phyloP scores from a whole-genome alignment of 2,113 vertebrate genomes.

The Carassius gibelio region DNA sequence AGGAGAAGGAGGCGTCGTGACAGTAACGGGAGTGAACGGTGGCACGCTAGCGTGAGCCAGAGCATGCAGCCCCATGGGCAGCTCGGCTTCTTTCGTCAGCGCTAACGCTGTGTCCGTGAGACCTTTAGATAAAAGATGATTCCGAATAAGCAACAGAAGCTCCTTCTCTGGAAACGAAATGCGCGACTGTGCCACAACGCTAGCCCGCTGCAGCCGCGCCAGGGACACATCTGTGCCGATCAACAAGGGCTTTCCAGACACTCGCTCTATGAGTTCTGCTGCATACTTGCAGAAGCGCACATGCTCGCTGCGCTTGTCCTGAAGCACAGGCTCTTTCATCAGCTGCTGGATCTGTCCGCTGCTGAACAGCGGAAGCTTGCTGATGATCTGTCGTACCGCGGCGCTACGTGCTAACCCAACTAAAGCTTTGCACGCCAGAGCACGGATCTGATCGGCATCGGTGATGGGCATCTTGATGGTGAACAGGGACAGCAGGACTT shows the following conservation, averaged over 20 bases:
- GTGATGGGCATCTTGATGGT: slow-evolving; percentile 98
- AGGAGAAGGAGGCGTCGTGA: slow-evolving; percentile 77
- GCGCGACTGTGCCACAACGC: slow-evolving; percentile 96
- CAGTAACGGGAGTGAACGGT: slow-evolving; percentile 78
- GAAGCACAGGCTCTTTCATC: slow-evolving; percentile 97
- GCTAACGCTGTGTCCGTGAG: slow-evolving; percentile 86
- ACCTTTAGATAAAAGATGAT: slow-evolving; percentile 96
- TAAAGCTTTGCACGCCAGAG: slow-evolving; percentile 91
- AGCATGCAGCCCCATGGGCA: slow-evolving; percentile 89
- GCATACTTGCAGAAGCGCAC: slow-evolving; percentile 98
- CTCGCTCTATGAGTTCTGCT: slow-evolving; percentile 92
- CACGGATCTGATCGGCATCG: slow-evolving; percentile 95
- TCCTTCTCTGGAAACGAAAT: slow-evolving; percentile 97
- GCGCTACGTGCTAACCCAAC: slow-evolving; percentile 92
- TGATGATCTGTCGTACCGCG: slow-evolving; percentile 95
- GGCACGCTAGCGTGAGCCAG: slow-evolving; percentile 73
- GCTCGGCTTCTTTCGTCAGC: slow-evolving; percentile 92
- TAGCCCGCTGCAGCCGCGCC: slow-evolving; percentile 92
- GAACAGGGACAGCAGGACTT: slow-evolving; percentile 92
- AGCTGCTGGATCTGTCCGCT: slow-evolving; percentile 98
- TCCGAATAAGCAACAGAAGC: slow-evolving; percentile 90
- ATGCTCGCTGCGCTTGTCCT: slow-evolving; percentile 97
- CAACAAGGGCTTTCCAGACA: slow-evolving; percentile 92
- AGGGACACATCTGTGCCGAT: slow-evolving; percentile 95
- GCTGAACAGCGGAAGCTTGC: slow-evolving; percentile 96